Base-by-base conservation (phyloP, 2,888 invertebrate species). In the Melieria omissa region DNA sequence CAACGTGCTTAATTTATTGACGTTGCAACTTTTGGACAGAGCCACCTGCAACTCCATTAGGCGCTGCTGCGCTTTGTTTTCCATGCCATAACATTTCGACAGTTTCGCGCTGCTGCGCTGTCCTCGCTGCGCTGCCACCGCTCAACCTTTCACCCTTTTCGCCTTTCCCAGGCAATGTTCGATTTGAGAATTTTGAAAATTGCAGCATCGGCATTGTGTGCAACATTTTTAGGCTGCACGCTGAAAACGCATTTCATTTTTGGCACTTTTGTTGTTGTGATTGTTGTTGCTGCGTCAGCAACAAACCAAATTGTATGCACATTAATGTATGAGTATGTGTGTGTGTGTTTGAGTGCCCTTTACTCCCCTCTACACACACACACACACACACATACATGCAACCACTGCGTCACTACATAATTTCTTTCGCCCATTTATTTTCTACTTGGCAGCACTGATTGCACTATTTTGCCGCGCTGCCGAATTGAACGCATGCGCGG, bases 341-440 rank as follows among this genome's bases (percentile, higher is more conserved):
- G 6, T 57, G 5, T 10, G 10, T 5, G 41, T 57, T 57, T 58
- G 82, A 80, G 81, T 81, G 78, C 79, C 29, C 29, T 29, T 29
- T 29, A 29, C 29, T 29, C 29, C 29, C 29, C 4, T 9, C 4
- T 4, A 69, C 29, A 57, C 57, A 62, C 46, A 61, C 16, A 61
- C 42, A 58, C 47, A 54, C 55, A 63, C 54, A 49, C 46, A n/a
- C 42, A 29, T 5, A 62, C 44, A 62, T n/a, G 54, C 45, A 55
- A 29, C 29, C 29, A 3, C 29, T 54, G 8, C 29, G 8, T 46
- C 58, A 5, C 16, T n/a, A n/a, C 14, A 46, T 42, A 9, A 69
- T 62, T 69, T 69, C 62, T 52, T 54, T 52, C 62, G 46, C 63
- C 45, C 62, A 68, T 63, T 69, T 69, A 69, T 62, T 74, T 76